phyloP scores from a whole-genome alignment of 2,797 vertebrate genomes.

The Anguilla pacifica region DNA sequence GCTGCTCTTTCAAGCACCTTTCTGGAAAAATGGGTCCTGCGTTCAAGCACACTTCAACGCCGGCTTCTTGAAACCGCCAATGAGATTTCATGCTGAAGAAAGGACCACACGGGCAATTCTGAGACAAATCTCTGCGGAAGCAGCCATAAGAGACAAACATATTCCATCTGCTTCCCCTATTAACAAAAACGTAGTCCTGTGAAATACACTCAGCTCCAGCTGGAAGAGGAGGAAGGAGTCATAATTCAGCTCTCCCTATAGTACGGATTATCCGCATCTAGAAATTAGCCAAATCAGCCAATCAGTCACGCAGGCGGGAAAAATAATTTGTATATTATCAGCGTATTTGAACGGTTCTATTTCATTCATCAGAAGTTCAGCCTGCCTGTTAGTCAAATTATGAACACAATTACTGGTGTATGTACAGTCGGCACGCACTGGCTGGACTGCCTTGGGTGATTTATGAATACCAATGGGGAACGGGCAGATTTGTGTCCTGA shows the following conservation, averaged over 20 bases:
- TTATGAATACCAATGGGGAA: constrained; percentile 60
- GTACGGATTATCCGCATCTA: constrained; percentile 43
- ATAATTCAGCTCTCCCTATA: constrained; percentile 57
- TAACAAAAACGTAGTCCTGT: constrained; percentile 59
- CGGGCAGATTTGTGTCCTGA: constrained; percentile 47
- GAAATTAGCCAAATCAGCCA: constrained; percentile 58
- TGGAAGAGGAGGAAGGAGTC: constrained; percentile 61
- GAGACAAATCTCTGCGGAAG: constrained; percentile 16
- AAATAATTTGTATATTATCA: constrained; percentile 45
- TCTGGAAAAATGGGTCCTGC: constrained; percentile 50
- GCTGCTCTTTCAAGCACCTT: constrained; percentile 46
- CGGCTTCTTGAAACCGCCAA: constrained; percentile 1
- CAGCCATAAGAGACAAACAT: constrained; percentile 33
- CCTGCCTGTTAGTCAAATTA: constrained; percentile 67
- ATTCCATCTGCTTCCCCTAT: constrained; percentile 69
- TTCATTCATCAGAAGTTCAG: constrained; percentile 27
- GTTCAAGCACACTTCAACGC: neutral
- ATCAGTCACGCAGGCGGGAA: constrained; percentile 39
- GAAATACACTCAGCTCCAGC: constrained; percentile 67
- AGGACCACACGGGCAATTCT: constrained; percentile 1
- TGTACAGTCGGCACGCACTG: constrained; percentile 45
- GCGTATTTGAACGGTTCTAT: constrained; percentile 44
- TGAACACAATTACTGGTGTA: constrained; percentile 41
- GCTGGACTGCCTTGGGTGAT: constrained; percentile 57
- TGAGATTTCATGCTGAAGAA: constrained; percentile 20